Evolutionary conservation across 2,113 vertebrate genomes (phyloP).

Genomic region (Benitochromis conjunctus): DNA sequence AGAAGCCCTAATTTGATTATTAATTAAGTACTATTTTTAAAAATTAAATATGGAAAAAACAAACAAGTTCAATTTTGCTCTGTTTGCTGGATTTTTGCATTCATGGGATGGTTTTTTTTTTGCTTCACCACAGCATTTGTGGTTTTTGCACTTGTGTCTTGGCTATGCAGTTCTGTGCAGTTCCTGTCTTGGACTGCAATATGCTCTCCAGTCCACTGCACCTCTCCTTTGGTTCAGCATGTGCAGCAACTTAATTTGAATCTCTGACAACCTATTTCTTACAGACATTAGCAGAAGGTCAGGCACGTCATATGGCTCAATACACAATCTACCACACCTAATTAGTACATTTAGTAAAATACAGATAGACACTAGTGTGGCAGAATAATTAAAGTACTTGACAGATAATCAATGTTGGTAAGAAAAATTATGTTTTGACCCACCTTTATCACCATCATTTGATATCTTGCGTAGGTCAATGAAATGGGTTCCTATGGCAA

Average conservation of each 20-base stretch:
- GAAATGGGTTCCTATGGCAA: conserved; percentile 96
- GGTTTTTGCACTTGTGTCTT: not conserved
- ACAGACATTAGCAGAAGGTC: not conserved
- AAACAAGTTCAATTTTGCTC: not conserved
- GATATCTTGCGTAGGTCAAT: conserved; percentile 93
- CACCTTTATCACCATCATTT: conserved; percentile 98
- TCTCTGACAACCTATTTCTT: not conserved
- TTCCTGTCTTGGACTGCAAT: not conserved
- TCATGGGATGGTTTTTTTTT: fast-evolving
- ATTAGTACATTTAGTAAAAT: conserved; percentile 3
- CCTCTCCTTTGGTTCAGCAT: not conserved
- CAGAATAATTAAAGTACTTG: not conserved
- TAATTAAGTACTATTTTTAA: not conserved
- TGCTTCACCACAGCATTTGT: not conserved
- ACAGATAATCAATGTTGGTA: conserved; percentile 5
- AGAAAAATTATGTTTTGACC: not conserved
- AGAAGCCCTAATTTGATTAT: not conserved
- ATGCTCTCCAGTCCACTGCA: not conserved
- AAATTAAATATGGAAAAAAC: fast-evolving
- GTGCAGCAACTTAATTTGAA: not conserved
- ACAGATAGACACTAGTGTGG: not conserved
- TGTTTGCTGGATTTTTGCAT: not conserved
- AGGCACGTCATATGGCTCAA: not conserved
- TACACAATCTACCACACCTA: not conserved
- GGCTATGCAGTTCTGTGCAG: not conserved